Evolutionary conservation across 2,888 invertebrate genomes (phyloP).

Genomic region (Drosophila differens): DNA sequence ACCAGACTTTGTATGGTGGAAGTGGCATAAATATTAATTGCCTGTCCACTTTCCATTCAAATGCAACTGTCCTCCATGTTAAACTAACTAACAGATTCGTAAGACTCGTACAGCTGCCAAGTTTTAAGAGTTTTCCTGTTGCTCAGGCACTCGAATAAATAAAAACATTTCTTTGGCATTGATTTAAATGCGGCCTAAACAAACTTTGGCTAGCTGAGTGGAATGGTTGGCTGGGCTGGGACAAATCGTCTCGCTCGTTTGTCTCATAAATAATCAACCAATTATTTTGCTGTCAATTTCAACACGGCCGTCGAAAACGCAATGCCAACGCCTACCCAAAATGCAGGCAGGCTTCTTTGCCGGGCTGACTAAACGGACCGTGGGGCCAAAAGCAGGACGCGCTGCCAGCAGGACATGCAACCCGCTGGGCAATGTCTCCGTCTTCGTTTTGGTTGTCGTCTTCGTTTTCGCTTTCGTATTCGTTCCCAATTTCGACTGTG

Average conservation of each 20-base stretch:
- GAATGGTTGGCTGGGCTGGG: constrained; percentile 6
- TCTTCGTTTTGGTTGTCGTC: constrained; percentile 21
- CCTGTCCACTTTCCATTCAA: neutral
- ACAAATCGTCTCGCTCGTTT: constrained; percentile 51
- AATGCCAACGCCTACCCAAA: constrained; percentile 64
- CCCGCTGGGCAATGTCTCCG: constrained; percentile 69
- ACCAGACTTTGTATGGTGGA: neutral
- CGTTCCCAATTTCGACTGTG: constrained; percentile 12
- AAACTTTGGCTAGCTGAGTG: constrained; percentile 52
- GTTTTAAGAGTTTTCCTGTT: constrained; percentile 16
- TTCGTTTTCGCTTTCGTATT: constrained; percentile 1
- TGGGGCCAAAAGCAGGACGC: constrained; percentile 10
- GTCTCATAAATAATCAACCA: constrained; percentile 82
- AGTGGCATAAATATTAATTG: constrained; percentile 4
- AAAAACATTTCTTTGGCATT: constrained; percentile 50
- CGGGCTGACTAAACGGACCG: neutral
- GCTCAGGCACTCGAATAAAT: constrained; percentile 10
- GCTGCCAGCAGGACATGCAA: constrained; percentile 65
- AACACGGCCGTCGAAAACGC: constrained; percentile 79
- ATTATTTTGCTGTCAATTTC: constrained; percentile 84
- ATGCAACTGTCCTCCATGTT: constrained; percentile 5
- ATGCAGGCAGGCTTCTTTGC: constrained; percentile 17
- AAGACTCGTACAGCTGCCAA: constrained; percentile 1
- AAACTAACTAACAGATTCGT: constrained; percentile 9
- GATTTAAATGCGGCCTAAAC: constrained; percentile 65